Evolutionary conservation across 2,888 invertebrate species (phyloP), one percentile per base, ranked within the genome.

Genomic region (Eristalinus sepulchralis): DNA sequence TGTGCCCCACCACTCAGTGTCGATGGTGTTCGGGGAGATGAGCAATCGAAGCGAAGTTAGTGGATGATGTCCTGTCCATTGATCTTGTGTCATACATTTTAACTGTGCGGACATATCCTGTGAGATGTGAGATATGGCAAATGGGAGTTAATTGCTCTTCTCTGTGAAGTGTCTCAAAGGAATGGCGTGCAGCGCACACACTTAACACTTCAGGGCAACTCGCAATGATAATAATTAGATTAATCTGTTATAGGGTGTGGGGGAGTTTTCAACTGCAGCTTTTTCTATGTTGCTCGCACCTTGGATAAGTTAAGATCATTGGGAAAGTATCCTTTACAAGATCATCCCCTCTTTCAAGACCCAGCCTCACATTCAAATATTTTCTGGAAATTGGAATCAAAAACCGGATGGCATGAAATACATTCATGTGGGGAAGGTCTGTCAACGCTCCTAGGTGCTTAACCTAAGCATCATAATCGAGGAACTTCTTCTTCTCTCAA

Each of bases 31-130:
- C 11, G 36, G 34, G 34, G 20, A 24, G 53, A 20, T 53, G 31
- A 31, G 33, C 17, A 67, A 11, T 31, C 53, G 17, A 66, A 33
- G 53, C 55, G 20, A 27, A 33, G 33, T 17, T 55, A 63, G 36
- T 47, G 62, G 62, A 72, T 47, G 47, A 47, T 47, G 47, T 17
- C 47, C 47, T 47, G 47, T 17, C 47, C 47, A 47, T 47, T 47
- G 47, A 47, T 47, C 47, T 47, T 47, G 17, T 47, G 47, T 17
- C 47, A 17, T 47, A 47, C 17, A 47, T 47, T 47, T 47, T 17
- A 47, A 47, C 47, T 17, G 47, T 47, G 17, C 17, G 47, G 17
- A 47, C 47, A 47, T 8, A 17, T 47, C 47, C 17, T 47, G 17
- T 17, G 47, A 1, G 47, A 47, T 47, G 47, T 17, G 39, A n/a